phyloP scores from a whole-genome alignment of 2,797 vertebrate genomes.

The Alosa sapidissima region DNA sequence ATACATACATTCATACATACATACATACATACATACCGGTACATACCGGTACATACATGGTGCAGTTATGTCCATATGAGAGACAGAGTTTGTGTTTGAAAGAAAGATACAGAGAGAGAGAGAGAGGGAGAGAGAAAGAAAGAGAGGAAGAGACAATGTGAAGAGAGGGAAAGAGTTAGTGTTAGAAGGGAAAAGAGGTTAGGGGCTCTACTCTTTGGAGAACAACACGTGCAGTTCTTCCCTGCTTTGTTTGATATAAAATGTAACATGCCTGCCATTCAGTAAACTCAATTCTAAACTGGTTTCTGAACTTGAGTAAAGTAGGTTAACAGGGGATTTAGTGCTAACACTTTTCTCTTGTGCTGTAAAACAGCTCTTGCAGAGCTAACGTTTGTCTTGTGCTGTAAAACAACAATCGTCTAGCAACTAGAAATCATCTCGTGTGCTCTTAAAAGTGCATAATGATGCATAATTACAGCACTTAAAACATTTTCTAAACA shows the following conservation, averaged over 20 bases:
- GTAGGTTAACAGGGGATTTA: slow-evolving; percentile 11
- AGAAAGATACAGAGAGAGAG: too few species aligned
- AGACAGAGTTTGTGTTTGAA: not conserved
- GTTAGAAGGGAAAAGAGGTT: too few species aligned
- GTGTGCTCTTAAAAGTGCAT: not conserved
- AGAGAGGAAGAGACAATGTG: too few species aligned
- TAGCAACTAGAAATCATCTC: too few species aligned
- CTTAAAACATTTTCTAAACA: not conserved
- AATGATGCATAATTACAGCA: not conserved
- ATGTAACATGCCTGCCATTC: not conserved
- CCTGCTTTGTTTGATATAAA: not conserved
- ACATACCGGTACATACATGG: not conserved
- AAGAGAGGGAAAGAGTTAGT: too few species aligned
- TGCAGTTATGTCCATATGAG: not conserved
- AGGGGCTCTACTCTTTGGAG: not conserved
- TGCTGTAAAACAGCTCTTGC: not conserved
- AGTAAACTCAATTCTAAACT: not conserved
- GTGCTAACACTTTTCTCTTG: not conserved
- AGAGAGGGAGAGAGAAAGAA: not conserved
- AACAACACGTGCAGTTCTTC: not conserved
- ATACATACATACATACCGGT: not conserved
- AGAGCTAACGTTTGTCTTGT: too few species aligned
- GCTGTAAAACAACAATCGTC: too few species aligned
- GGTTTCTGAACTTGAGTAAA: not conserved
- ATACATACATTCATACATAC: not conserved